A percentile compares a stretch with the other conserved stretches of the same genome.
These are phyloP conservation scores for Cynocephalus volans DNA, from an alignment of 2,113 vertebrate genomes.

Conservation along the genomic window DNA sequence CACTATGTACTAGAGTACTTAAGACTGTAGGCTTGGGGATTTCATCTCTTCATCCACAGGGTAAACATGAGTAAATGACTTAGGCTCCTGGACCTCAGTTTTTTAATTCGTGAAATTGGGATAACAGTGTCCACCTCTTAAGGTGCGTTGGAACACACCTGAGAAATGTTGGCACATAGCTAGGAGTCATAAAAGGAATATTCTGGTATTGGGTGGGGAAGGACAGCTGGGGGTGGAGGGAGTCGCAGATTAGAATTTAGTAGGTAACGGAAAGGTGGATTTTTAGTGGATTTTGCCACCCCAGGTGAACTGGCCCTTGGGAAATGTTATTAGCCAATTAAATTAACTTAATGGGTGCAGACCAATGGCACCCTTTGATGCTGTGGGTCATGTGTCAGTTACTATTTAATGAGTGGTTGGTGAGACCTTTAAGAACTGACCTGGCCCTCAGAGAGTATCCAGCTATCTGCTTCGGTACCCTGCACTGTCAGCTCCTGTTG, in stretches of 20 bases:
- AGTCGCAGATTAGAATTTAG: not conserved
- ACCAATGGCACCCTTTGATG: not conserved
- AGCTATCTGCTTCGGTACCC: not conserved
- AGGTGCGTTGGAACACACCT: not conserved
- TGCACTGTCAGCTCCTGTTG: fast-evolving
- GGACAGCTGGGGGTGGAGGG: not conserved
- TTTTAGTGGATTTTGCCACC: not conserved
- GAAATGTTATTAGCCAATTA: slow-evolving; percentile 49
- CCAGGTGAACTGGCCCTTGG: not conserved
- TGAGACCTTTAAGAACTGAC: not conserved
- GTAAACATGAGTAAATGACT: not conserved
- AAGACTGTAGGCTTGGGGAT: not conserved
- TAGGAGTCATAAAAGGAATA: not conserved
- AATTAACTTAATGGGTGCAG: not conserved
- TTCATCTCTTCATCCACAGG: not conserved
- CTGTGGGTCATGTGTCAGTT: not conserved
- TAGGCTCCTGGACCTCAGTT: not conserved
- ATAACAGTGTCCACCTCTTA: not conserved
- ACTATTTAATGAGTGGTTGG: not conserved
- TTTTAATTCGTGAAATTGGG: not conserved
- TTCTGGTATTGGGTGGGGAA: not conserved
- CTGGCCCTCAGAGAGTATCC: not conserved
- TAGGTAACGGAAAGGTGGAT: not conserved
- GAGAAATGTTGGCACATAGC: not conserved
- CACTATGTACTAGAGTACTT: not conserved